Base-by-base conservation (phyloP, 2,888 invertebrate genomes). In the Gonocerus acuteangulatus region DNA sequence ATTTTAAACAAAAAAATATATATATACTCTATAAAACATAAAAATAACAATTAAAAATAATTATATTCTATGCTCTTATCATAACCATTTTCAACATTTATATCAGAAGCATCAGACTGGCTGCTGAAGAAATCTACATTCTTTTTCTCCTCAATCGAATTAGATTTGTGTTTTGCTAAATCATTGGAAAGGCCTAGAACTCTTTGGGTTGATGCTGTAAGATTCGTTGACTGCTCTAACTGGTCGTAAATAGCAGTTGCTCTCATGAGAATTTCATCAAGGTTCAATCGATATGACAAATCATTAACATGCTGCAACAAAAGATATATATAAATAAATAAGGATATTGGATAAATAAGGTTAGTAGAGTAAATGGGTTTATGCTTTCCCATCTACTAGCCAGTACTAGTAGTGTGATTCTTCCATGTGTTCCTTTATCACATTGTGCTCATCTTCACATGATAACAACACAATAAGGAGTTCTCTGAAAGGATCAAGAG, bases 201-300 rank as follows among this genome's bases (percentile, higher is more conserved):
- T 1, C 80, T 73, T 58, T 89, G 77, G 56, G 90, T 81, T 65
- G 82, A 80, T 72, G 88, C 85, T 0, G 86, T 84, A 58, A 90
- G 75, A 69, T 82, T 80, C 0, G 85, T 82, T 1, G 75, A 74
- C 13, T 82, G 80, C 67, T 84, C 82, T 1, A 97, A 79, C 74
- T 97, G 96, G 69, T 87, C 80, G 75, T 86, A 95, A 69, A 97
- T 94, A 7, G 89, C 90, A 75, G 97, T 96, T 0, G 96, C 95
- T 63, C 85, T 83, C 69, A 86, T 85, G 21, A 97, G 75, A 51
- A 88, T 87, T 67, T 83, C 80, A 63, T 88, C 85, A 7, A 97
- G 79, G 71, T 95, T 86, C 51, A 97, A 84, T 66, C 86, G 83
- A 73, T 89, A 84, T 11, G 92, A 89, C 66, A 97, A 77, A 73